Percentiles rank a stretch among this genome's conserved stretches.
phyloP scores from a whole-genome alignment of 2,797 vertebrate genomes.

The Moxostoma hubbsi region DNA sequence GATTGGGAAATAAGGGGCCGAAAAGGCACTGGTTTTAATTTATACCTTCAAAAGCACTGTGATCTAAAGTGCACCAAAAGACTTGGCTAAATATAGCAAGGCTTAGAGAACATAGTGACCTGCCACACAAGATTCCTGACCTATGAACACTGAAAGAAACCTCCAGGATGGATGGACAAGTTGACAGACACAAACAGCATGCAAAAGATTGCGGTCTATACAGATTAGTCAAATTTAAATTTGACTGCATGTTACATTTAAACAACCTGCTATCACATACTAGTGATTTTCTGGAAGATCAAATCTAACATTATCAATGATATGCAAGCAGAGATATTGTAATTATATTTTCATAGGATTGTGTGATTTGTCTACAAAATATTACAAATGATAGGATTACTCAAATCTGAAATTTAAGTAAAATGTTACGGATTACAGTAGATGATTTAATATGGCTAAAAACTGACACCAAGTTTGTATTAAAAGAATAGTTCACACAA shows the following conservation, averaged over 20 bases:
- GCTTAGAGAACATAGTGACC: constrained; percentile 77
- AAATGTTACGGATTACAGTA: too few species aligned
- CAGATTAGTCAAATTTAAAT: constrained; percentile 4
- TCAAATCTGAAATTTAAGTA: too few species aligned
- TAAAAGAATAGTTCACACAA: too few species aligned
- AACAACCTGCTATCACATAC: not conserved
- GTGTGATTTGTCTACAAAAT: not conserved
- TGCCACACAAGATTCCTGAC: constrained; percentile 72
- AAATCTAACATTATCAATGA: not conserved
- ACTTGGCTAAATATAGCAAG: constrained; percentile 74
- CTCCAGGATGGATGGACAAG: constrained; percentile 1
- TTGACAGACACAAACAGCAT: constrained; percentile 11
- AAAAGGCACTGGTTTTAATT: constrained; percentile 15
- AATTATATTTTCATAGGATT: not conserved
- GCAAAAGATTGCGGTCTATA: constrained; percentile 8
- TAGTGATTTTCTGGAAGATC: not conserved
- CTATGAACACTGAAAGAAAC: constrained; percentile 70
- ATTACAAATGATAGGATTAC: too few species aligned
- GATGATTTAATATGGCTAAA: too few species aligned
- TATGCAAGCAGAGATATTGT: not conserved
- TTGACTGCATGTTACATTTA: not conserved
- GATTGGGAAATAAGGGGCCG: not conserved
- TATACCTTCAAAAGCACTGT: constrained; percentile 54
- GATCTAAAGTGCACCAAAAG: constrained; percentile 67
- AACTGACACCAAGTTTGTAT: too few species aligned